phyloP scores from a whole-genome alignment of 2,113 vertebrate species.

The Indicator indicator region DNA sequence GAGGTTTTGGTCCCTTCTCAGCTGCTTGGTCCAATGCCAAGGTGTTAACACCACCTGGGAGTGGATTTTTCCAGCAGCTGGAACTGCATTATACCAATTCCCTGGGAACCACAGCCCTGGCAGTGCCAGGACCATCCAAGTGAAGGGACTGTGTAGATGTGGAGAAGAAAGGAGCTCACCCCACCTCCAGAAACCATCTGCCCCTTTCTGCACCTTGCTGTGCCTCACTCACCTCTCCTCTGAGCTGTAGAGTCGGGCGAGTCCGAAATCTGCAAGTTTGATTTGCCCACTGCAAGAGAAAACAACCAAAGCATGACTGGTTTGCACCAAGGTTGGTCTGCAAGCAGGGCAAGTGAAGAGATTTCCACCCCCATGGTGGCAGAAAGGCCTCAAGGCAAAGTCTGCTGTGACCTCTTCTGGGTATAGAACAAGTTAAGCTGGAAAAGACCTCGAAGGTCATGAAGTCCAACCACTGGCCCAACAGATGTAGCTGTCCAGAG shows the following conservation, averaged over 20 bases:
- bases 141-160: neutral
- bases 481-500: neutral
- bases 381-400: neutral
- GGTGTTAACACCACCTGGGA: neutral
- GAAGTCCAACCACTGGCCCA: no score
- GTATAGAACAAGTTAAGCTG: neutral
- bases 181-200: neutral
- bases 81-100: neutral
- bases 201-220: neutral
- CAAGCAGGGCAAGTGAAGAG: neutral
- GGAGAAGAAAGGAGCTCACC: neutral
- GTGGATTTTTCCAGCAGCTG: neutral
- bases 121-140: neutral
- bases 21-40: neutral
- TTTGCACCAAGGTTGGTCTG: neutral
- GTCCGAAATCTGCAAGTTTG: constrained; percentile 96
- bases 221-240: constrained; percentile 95
- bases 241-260: constrained; percentile 96
- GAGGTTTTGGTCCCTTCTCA: neutral
- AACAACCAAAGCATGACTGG: neutral
- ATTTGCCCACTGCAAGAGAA: constrained; percentile 89
- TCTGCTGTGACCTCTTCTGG: neutral
- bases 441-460: no score
- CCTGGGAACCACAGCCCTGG: neutral
- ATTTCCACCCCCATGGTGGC: fast-evolving